Conservation (phyloP, 2,888 invertebrate genomes). For the Bedellia somnulentella region DNA sequence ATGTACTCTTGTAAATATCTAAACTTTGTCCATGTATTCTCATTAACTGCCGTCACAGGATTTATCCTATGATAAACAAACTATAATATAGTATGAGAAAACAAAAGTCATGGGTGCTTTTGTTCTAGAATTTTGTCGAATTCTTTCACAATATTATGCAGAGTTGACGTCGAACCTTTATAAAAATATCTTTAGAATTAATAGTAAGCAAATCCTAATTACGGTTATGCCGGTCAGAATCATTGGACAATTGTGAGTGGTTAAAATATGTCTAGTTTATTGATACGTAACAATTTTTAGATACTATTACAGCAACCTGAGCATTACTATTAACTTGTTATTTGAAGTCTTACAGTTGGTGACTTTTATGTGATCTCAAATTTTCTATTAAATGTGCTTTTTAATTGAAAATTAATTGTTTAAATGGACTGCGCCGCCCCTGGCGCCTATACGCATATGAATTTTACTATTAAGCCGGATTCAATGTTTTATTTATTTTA, state of each 20-base stretch:
- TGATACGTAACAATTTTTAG: constrained; percentile 8
- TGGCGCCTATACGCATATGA: too few relatives aligned
- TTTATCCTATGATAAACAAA: too few relatives aligned
- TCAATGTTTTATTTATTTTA: background rate
- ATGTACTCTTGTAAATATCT: too few relatives aligned
- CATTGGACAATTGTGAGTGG: constrained; percentile 11
- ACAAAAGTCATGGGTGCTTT: background rate
- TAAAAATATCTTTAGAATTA: background rate
- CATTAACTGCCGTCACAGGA: too few relatives aligned
- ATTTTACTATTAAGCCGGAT: too few relatives aligned
- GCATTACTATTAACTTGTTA: constrained; percentile 43
- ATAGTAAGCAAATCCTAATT: too few relatives aligned
- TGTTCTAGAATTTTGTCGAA: background rate
- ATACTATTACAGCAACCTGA: constrained; percentile 27
- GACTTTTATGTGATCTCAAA: constrained; percentile 52
- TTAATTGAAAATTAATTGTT: background rate
- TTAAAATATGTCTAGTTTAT: constrained; percentile 16
- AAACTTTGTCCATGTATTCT: too few relatives aligned
- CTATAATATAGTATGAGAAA: background rate
- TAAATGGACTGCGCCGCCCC: background rate
- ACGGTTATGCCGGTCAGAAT: background rate
- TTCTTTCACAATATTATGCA: background rate
- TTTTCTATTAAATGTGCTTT: constrained; percentile 26
- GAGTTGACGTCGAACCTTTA: background rate
- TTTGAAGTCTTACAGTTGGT: constrained; percentile 29